Evolutionary conservation across 2,797 vertebrate species (phyloP).

Genomic region (Hephaestus fuliginosus): DNA sequence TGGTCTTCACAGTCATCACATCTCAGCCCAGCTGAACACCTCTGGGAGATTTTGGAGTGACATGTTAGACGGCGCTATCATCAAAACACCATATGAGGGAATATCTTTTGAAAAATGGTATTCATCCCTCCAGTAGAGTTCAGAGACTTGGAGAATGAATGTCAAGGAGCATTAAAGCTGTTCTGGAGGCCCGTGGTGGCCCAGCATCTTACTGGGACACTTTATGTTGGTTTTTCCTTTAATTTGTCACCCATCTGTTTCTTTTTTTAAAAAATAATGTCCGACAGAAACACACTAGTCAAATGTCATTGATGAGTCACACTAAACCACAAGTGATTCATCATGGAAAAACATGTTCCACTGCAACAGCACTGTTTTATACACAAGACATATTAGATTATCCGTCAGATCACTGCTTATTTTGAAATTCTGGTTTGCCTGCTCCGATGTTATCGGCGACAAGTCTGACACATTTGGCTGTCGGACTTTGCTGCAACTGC

Average conservation of each 20-base stretch:
- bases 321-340: constrained; percentile 45
- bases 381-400: constrained; percentile 22
- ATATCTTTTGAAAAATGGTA: no score
- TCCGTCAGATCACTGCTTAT: constrained; percentile 15
- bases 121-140: no score
- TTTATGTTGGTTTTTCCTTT: neutral
- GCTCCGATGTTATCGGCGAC: constrained; percentile 27
- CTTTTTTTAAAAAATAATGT: neutral
- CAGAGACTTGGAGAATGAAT: no score
- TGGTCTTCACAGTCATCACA: no score
- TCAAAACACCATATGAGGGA: no score
- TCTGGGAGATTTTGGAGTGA: no score
- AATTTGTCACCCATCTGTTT: constrained; percentile 21
- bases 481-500: neutral
- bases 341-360: constrained; percentile 37
- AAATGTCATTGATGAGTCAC: constrained; percentile 42
- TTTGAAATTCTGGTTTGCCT: constrained; percentile 8
- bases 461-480: constrained; percentile 24
- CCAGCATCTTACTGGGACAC: no score
- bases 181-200: no score
- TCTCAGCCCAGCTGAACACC: no score
- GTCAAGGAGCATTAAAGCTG: no score
- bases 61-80: no score
- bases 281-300: constrained; percentile 30
- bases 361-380: constrained; percentile 13